Conservation (phyloP, 2,797 vertebrate species). For the Malacoraja senta region DNA sequence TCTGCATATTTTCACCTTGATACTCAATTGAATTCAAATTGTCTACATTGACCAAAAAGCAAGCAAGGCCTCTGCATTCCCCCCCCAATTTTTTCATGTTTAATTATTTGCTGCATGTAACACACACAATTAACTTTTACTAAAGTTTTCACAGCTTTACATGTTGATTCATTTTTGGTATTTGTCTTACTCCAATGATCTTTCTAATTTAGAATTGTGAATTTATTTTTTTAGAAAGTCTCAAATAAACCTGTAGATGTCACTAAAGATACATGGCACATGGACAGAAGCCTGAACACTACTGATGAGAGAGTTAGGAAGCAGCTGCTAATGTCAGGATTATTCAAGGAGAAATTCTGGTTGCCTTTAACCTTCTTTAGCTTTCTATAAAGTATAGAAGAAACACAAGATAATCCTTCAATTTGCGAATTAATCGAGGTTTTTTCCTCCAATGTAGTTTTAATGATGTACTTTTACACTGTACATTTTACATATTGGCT, state of each 20-base stretch:
- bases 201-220: neutral
- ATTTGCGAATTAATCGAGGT: neutral
- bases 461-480: neutral
- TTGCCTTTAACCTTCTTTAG: conserved; percentile 21
- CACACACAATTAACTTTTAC: neutral
- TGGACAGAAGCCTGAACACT: neutral
- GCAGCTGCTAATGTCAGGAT: neutral
- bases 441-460: neutral
- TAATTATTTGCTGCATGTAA: neutral
- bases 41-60: neutral
- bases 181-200: neutral
- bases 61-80: neutral
- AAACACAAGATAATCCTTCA: neutral
- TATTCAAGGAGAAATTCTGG: neutral
- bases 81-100: neutral
- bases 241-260: conserved; percentile 1
- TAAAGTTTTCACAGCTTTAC: neutral
- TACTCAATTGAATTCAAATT: neutral
- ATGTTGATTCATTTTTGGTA: neutral
- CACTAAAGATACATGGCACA: conserved; percentile 18
- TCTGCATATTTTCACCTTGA: neutral
- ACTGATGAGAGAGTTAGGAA: neutral
- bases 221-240: neutral
- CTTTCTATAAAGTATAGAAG: neutral
- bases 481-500: neutral